Conservation (phyloP, 1,140 invertebrate species). For the Trinorchestia longiramus region DNA sequence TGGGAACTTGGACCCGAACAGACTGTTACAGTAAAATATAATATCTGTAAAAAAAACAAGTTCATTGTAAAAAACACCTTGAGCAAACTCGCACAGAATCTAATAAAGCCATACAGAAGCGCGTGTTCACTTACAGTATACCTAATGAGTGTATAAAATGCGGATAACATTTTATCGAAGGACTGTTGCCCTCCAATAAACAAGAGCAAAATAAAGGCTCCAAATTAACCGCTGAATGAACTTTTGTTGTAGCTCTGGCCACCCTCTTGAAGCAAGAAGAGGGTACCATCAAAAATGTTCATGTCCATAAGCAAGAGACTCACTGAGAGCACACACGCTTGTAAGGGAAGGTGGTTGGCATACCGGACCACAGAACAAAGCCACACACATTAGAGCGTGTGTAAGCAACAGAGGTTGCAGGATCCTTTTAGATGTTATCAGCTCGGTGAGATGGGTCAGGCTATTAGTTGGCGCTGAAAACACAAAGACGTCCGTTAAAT, state of each 20-base stretch:
- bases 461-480: neutral
- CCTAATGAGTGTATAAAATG: neutral
- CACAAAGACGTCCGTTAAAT: neutral
- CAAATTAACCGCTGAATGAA: neutral
- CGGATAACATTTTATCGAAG: neutral
- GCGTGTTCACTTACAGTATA: neutral
- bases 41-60: neutral
- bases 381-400: neutral
- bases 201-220: neutral
- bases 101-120: neutral
- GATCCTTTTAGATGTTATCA: neutral
- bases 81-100: neutral
- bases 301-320: neutral
- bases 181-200: neutral
- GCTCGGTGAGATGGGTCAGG: neutral
- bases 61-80: neutral
- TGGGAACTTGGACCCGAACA: neutral
- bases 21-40: neutral
- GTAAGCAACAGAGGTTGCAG: neutral
- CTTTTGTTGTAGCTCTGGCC: neutral
- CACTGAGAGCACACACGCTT: neutral
- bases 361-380: neutral
- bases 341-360: neutral
- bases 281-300: neutral
- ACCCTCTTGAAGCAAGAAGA: neutral